Base-by-base conservation (phyloP, 2,797 vertebrate genomes). In the Leuciscus waleckii region DNA sequence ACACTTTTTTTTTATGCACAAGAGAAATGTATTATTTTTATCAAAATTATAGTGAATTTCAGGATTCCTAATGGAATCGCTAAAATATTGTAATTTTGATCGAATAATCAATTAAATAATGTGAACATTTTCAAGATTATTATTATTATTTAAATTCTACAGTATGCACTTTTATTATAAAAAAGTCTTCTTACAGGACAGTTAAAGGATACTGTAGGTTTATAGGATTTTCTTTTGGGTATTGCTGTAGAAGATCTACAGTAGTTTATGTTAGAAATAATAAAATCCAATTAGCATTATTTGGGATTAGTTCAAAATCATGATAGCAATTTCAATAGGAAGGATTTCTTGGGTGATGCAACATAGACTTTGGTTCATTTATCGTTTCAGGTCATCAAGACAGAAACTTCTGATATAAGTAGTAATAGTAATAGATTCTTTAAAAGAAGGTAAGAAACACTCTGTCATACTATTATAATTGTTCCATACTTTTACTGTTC, bases 1-100 rank as follows among this genome's bases (percentile, higher is more conserved):
- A 83, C 39, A 68, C 10, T 37, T 67, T n/a, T 83, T 83, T 35
- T 32, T 75, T 23, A 37, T 35, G 43, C 41, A 49, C 43, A 63
- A 16, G 14, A 63, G 2, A 29, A 65, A 7, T 10, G 11, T 51
- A 23, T 81, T 69, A n/a, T 68, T 49, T 49, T 16, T 5, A 1
- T 43, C 61, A 23, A 0, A 65, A 19, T 23, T 0, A 41, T 3
- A 32, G 5, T 1, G 2, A 8, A 23, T 78, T 5, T 63, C 56
- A 61, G 16, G 13, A 61, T 61, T 26, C 14, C 10, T 21, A 54
- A 21, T 51, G 29, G 26, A 75, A 32, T 16, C 0, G 1, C 32
- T 19, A 16, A 41, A 4, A 3, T 23, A 23, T 19, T 43, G n/a
- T 32, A 19, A 37, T n/a, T 76, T 51, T 35, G 10, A 32, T 49